Base-by-base conservation (phyloP, 2,797 vertebrate genomes). In the Oophaga sylvatica region DNA sequence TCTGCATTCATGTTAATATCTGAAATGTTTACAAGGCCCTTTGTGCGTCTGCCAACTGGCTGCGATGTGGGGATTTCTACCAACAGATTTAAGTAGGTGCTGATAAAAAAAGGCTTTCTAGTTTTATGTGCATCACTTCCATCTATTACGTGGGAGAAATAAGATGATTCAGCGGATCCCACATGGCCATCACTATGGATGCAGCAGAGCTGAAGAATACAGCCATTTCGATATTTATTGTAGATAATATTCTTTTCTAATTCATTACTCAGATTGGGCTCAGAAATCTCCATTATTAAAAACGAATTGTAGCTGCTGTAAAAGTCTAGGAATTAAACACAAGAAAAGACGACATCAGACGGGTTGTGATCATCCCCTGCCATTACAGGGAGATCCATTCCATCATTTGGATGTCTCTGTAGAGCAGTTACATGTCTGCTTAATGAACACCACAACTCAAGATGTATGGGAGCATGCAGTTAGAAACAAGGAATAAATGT, bases 11-110 rank as follows among this genome's bases (percentile, higher is more conserved):
- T 63, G 83, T 85, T 81, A 84, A 85, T 62, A 80, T 48, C 63
- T 20, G 26, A 67, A 59, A 78, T 84, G 76, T 88, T 88, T 88
- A 84, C 75, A 81, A 68, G 70, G 63, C 56, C 70, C 41, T 83
- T 80, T 86, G 84, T 83, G 41, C 0, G 17, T 7, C 65, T 86
- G 84, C 84, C 88, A 89, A 35, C 15, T 86, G 79, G 80, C 80
- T 79, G 80, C 17, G 53, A 60, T 56, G 57, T 77, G 26, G 56
- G 78, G 45, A 63, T 57, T 65, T 81, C n/a, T 62, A 63, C 26
- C 22, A 20, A 68, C 60, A 56, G 60, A 76, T 83, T 70, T 65
- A n/a, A 29, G 63, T 73, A 78, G 73, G 81, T 70, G 73, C n/a
- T 48, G 63, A 87, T 83, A 82, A 67, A 67, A 67, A 81, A 12